A percentile compares a stretch with the other conserved stretches of the same genome.
These are phyloP conservation scores for Microtus montanus DNA, from an alignment of 2,113 vertebrate genomes.

Conservation along the genomic window DNA sequence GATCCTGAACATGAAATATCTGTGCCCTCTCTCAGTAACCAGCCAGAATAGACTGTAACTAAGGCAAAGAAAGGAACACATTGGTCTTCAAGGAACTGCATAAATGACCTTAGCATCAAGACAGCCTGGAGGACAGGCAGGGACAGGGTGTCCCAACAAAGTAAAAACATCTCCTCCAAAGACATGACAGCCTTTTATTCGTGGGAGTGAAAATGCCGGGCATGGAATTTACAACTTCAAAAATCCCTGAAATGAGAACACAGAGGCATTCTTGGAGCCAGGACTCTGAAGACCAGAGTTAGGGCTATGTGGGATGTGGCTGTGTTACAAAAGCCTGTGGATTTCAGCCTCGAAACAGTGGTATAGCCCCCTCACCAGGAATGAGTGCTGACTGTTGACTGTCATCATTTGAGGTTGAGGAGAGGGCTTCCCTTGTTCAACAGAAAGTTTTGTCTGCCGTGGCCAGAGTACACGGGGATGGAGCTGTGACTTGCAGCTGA, in stretches of 20 bases:
- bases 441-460: not conserved
- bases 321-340: not conserved
- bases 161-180: not conserved
- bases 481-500: not conserved
- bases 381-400: not conserved
- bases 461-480: not conserved
- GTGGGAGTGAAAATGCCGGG: not conserved
- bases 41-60: not conserved
- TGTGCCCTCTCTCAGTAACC: not conserved
- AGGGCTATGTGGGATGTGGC: not conserved
- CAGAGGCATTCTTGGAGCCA: constrained; percentile 7
- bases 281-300: not conserved
- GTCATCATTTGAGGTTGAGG: not conserved
- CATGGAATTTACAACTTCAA: not conserved
- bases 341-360: not conserved
- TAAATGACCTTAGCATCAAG: not conserved
- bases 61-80: not conserved
- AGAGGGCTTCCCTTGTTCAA: not conserved
- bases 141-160: not conserved
- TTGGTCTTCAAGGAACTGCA: not conserved
- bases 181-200: not conserved
- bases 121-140: not conserved
- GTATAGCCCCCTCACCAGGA: not conserved
- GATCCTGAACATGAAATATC: not conserved
- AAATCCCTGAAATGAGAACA: constrained; percentile 39